Percentiles rank a stretch among this genome's conserved stretches.
Conservation (phyloP, 2,113 vertebrate genomes). For the Rattus rattus region DNA sequence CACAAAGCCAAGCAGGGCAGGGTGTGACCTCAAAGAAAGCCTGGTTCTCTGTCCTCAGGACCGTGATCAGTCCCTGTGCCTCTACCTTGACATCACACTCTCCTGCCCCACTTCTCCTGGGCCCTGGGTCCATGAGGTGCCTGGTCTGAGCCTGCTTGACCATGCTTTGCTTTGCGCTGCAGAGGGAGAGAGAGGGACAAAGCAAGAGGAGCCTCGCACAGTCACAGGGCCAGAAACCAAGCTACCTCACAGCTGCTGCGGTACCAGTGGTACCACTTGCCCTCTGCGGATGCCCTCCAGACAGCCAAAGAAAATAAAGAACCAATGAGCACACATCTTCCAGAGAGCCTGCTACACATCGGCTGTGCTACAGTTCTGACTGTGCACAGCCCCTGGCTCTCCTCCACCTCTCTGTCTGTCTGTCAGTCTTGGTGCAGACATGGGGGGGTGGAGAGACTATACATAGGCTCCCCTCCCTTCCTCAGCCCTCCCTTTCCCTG, state of each 20-base stretch:
- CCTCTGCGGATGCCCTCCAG: neutral
- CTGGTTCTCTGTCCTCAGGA: no score
- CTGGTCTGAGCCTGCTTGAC: neutral
- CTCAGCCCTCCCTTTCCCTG: rapidly evolving
- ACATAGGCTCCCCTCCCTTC: neutral
- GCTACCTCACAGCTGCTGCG: neutral
- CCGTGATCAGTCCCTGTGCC: neutral
- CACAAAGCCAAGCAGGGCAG: neutral
- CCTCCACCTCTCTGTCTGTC: neutral
- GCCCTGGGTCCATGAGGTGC: rapidly evolving
- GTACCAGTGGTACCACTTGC: neutral
- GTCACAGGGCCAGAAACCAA: neutral
- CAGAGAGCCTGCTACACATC: neutral
- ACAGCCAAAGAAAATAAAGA: neutral
- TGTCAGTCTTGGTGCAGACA: neutral
- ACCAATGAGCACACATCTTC: neutral
- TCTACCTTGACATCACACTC: rapidly evolving
- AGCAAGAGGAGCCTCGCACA: neutral
- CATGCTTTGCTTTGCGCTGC: neutral
- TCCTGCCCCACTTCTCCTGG: neutral
- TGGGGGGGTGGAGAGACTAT: neutral
- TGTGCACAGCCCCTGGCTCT: neutral
- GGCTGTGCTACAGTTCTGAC: neutral
- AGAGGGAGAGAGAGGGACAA: neutral
- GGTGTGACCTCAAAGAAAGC: rapidly evolving